These are phyloP conservation scores for Ataeniobius toweri DNA, from an alignment of 2,797 vertebrate species.

Conservation along the genomic window DNA sequence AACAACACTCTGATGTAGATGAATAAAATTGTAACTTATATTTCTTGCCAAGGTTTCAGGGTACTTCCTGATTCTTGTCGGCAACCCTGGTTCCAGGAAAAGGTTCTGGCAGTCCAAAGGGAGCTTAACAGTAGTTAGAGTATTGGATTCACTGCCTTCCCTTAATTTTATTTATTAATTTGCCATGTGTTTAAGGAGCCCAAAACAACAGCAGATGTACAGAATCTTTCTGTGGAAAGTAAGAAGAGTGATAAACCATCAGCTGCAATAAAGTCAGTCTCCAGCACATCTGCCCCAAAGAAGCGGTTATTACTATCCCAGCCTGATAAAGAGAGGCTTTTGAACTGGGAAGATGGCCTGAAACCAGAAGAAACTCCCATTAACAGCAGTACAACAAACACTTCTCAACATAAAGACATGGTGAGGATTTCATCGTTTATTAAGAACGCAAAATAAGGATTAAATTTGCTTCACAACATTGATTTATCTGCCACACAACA, in stretches of 20 bases:
- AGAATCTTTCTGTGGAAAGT: constrained; percentile 25
- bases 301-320: constrained; percentile 68
- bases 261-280: not conserved
- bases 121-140: too few species aligned
- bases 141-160: not conserved
- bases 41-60: not conserved
- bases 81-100: not conserved
- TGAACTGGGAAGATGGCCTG: constrained; percentile 65
- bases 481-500: not conserved
- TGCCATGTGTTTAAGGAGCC: constrained; percentile 26
- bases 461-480: constrained; percentile 1
- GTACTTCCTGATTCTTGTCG: not conserved
- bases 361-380: constrained; percentile 28
- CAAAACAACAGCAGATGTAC: constrained; percentile 3
- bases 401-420: constrained; percentile 30
- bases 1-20: too few species aligned
- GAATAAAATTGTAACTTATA: too few species aligned
- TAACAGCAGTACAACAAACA: not conserved
- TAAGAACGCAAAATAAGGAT: not conserved
- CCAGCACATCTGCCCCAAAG: constrained; percentile 39
- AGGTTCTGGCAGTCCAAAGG: too few species aligned
- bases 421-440: constrained; percentile 19
- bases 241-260: constrained; percentile 7
- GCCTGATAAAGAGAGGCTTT: constrained; percentile 74
- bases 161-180: not conserved